Conservation (phyloP, 2,113 vertebrate species). For the Elaphurus davidianus region DNA sequence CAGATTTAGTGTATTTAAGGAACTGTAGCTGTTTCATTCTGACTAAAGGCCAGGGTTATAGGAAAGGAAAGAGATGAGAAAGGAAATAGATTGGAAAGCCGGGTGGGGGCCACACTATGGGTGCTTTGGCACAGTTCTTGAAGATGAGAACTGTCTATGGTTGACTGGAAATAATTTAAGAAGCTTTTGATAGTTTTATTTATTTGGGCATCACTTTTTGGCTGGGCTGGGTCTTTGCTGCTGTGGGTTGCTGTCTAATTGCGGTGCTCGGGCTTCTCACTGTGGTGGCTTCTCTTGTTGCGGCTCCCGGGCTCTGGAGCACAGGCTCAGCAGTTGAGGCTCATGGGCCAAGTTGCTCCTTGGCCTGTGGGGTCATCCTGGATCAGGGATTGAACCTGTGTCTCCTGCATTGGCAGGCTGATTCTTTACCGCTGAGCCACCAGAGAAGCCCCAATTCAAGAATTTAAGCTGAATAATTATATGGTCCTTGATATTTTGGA, state of each 20-base stretch:
- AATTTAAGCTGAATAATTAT: neutral
- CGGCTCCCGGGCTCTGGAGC: neutral
- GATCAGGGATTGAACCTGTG: neutral
- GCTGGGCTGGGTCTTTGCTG: neutral
- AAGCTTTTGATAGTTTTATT: neutral
- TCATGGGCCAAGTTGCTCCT: neutral
- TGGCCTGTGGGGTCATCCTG: neutral
- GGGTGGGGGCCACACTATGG: rapidly evolving
- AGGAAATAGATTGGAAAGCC: neutral
- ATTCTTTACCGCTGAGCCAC: neutral
- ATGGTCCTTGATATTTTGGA: neutral
- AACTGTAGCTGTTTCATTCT: neutral
- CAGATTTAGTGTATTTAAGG: neutral
- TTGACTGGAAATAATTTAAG: neutral
- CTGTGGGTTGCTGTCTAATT: neutral
- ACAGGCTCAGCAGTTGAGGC: neutral
- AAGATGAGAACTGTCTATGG: neutral
- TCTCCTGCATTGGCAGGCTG: neutral
- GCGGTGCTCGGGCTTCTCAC: neutral
- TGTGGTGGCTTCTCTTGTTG: neutral
- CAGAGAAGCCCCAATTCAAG: neutral
- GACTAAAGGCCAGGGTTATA: neutral
- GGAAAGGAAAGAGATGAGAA: neutral
- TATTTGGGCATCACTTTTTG: neutral
- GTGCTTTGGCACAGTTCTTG: neutral